Evolutionary conservation across 1,140 invertebrate species (phyloP).

Genomic region (Mylabris phalerata): DNA sequence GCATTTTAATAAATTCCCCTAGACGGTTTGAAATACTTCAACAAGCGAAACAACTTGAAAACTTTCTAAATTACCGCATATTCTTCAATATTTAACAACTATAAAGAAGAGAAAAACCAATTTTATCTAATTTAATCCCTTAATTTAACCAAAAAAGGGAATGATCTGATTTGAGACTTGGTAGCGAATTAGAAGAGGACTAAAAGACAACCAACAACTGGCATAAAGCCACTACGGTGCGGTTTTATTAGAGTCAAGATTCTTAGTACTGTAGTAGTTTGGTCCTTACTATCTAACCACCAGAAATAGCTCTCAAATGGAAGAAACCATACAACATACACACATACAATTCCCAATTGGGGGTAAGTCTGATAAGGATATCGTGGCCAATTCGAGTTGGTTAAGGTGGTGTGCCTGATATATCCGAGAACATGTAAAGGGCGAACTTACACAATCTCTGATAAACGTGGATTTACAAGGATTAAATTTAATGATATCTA

Average conservation of each 20-base stretch:
- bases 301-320: constrained; percentile 12
- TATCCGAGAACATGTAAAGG: constrained; percentile 12
- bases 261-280: constrained; percentile 1
- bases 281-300: constrained; percentile 3
- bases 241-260: constrained; percentile 15
- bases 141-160: too few species aligned
- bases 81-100: background rate
- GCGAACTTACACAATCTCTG: constrained; percentile 11
- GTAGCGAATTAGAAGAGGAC: too few species aligned
- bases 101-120: background rate
- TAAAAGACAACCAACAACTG: too few species aligned
- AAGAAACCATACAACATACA: constrained; percentile 14
- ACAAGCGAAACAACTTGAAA: background rate
- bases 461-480: constrained; percentile 16
- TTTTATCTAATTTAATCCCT: too few species aligned
- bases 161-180: too few species aligned
- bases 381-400: constrained; percentile 14
- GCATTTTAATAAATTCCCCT: too few species aligned
- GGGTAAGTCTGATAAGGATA: constrained; percentile 20
- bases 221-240: constrained; percentile 4
- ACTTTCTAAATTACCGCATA: background rate
- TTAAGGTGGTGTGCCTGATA: constrained; percentile 16
- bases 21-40: too few species aligned
- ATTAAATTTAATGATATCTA: constrained; percentile 16
- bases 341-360: constrained; percentile 1